Percentiles rank a stretch among this genome's conserved stretches.
These are phyloP conservation scores for Telmatherina bonti DNA, from an alignment of 2,797 vertebrate species.

Conservation along the genomic window DNA sequence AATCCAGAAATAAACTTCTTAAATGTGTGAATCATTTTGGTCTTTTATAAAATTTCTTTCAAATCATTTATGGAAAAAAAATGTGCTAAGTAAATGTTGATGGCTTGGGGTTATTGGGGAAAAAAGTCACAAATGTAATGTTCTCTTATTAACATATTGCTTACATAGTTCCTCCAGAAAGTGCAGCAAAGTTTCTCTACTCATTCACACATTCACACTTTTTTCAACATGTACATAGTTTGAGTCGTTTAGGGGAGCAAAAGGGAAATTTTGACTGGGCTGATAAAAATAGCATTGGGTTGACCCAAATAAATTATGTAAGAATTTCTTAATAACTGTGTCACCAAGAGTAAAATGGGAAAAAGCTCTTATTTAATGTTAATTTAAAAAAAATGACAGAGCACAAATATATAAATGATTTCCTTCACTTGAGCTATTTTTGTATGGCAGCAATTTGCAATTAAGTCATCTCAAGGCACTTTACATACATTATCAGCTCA, in stretches of 20 bases:
- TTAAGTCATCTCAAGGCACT: no score
- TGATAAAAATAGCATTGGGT: slow-evolving; percentile 4
- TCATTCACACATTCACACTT: slow-evolving; percentile 26
- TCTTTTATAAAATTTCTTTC: neutral
- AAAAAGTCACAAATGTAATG: neutral
- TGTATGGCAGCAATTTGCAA: no score
- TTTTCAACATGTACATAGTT: slow-evolving; percentile 18
- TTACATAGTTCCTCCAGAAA: neutral
- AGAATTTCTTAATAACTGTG: neutral
- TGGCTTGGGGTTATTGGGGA: neutral
- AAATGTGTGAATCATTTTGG: slow-evolving; percentile 31
- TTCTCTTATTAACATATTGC: slow-evolving; percentile 10
- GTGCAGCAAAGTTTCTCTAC: slow-evolving; percentile 8
- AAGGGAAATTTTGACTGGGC: neutral
- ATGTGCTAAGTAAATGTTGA: no score
- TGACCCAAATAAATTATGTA: neutral
- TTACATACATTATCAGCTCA: no score
- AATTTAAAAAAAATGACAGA: no score
- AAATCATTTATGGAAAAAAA: no score
- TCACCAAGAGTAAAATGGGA: neutral
- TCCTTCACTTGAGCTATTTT: no score
- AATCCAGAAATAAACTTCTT: slow-evolving; percentile 71
- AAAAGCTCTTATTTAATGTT: no score
- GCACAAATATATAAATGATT: neutral
- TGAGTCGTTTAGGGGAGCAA: slow-evolving; percentile 1